Conservation (phyloP, 2,797 vertebrate genomes). For the Pseudopleuronectes americanus region DNA sequence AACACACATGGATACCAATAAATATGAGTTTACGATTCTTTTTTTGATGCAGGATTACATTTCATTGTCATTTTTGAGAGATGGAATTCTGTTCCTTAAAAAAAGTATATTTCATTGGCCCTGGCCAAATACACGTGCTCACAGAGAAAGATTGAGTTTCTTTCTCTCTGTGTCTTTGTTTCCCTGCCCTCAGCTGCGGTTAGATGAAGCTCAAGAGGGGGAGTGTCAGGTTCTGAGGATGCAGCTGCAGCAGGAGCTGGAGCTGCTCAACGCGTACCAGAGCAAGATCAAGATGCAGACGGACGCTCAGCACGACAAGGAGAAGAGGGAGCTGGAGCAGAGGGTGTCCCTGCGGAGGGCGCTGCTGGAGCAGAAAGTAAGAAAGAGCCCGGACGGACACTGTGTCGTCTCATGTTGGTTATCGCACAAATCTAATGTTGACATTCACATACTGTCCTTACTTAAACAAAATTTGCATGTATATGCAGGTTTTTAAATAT, state of each 20-base stretch:
- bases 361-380: conserved; percentile 96
- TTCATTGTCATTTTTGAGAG: not conserved
- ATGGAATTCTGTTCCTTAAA: not conserved
- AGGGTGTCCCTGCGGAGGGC: conserved; percentile 95
- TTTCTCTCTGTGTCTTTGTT: not conserved
- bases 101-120: not conserved
- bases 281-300: conserved; percentile 99
- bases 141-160: not conserved
- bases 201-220: conserved; percentile 98
- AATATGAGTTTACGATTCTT: not conserved
- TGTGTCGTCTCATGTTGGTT: not conserved
- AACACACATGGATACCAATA: not conserved
- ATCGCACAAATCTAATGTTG: not conserved
- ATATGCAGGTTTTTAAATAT: too few species aligned
- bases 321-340: conserved; percentile 96
- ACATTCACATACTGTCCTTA: not conserved
- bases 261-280: conserved; percentile 98
- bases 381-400: not conserved
- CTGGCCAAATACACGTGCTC: not conserved
- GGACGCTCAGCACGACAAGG: conserved; percentile 96
- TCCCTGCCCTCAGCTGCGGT: conserved; percentile 83
- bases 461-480: too few species aligned
- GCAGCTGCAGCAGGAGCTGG: conserved; percentile 99
- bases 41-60: too few species aligned
- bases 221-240: conserved; percentile 98